phyloP scores from a whole-genome alignment of 35 echinoderm and acorn worm species.

The Eucidaris tribuloides region DNA sequence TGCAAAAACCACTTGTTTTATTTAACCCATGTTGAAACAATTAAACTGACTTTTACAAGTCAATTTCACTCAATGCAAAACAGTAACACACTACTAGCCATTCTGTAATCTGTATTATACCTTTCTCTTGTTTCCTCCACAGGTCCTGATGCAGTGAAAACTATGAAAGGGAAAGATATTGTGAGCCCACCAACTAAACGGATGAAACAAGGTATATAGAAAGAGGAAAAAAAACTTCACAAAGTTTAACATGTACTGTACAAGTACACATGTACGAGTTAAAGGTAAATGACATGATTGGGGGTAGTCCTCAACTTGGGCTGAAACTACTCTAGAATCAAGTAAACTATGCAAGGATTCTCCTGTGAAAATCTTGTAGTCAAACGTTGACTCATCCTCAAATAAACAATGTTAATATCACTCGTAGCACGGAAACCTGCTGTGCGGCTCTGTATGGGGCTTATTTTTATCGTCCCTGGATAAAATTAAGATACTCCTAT shows the following conservation, averaged over 20 bases:
- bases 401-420: too few relatives aligned
- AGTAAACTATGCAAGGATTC: not conserved
- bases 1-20: too few relatives aligned
- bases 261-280: not conserved
- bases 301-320: not conserved
- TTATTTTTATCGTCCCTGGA: too few relatives aligned
- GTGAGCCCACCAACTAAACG: conserved; percentile 51
- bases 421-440: too few relatives aligned
- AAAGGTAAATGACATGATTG: not conserved
- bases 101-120: too few relatives aligned
- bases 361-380: not conserved
- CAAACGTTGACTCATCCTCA: not conserved
- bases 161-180: not conserved
- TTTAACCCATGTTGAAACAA: too few relatives aligned
- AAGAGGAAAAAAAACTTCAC: not conserved
- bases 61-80: too few relatives aligned
- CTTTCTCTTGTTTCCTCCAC: not conserved
- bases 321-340: not conserved
- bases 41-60: too few relatives aligned
- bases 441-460: too few relatives aligned
- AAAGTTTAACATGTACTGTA: not conserved
- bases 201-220: conserved; percentile 67
- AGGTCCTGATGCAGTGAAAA: not conserved
- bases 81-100: too few relatives aligned
- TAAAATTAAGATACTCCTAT: too few relatives aligned